phyloP scores from a whole-genome alignment of 1,140 invertebrate species.

The Drosophila kanapiae region DNA sequence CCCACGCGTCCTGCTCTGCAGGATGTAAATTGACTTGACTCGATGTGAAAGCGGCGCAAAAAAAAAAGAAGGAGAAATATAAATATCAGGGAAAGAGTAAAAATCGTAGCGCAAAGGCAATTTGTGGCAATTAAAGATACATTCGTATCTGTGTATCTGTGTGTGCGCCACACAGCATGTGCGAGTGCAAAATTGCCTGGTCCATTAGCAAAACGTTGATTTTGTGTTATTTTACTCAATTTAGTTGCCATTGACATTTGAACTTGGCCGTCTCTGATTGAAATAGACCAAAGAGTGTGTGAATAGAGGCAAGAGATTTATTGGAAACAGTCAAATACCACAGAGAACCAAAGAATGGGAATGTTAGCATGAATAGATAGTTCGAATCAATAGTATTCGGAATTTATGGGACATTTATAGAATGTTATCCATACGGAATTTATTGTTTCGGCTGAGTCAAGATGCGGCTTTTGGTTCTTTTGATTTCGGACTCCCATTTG shows the following conservation, averaged over 20 bases:
- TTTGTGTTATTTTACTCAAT: conserved; percentile 59
- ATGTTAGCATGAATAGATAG: conserved; percentile 32
- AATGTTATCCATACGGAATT: conserved; percentile 24
- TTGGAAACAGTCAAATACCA: conserved; percentile 27
- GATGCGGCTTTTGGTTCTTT: conserved; percentile 31
- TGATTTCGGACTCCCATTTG: conserved; percentile 6
- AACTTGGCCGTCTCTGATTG: conserved; percentile 63
- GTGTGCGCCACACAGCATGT: conserved; percentile 6
- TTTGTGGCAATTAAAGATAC: conserved; percentile 65
- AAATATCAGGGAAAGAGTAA: conserved; percentile 11
- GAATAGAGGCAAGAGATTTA: conserved; percentile 47
- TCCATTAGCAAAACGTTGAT: conserved; percentile 62
- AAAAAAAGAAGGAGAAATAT: background rate
- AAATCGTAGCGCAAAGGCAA: conserved; percentile 55
- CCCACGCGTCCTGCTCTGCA: conserved; percentile 30
- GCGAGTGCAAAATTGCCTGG: conserved; percentile 62
- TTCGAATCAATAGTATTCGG: conserved; percentile 26
- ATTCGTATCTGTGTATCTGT: conserved; percentile 43
- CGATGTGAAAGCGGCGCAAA: conserved; percentile 26
- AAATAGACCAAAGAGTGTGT: conserved; percentile 54
- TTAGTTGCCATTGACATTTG: conserved; percentile 83
- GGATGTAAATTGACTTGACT: conserved; percentile 54
- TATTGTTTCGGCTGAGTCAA: conserved; percentile 42
- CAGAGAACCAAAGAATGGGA: conserved; percentile 14
- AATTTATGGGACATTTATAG: conserved; percentile 18